A percentile compares a stretch with the other conserved stretches of the same genome.
phyloP scores from a whole-genome alignment of 2,888 invertebrate species.

The Pyrocoelia pectoralis region DNA sequence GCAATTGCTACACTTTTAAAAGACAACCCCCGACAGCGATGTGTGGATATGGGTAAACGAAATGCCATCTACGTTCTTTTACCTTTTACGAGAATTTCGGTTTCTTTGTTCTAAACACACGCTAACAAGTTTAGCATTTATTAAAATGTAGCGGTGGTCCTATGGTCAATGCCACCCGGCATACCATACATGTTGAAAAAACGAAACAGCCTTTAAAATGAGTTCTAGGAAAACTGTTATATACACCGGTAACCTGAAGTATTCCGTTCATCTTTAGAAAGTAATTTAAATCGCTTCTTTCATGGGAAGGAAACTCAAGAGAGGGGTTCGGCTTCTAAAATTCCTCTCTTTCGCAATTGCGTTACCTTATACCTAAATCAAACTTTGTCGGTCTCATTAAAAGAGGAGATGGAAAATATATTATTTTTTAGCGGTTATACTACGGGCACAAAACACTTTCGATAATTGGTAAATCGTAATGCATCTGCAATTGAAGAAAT shows the following conservation, averaged over 20 bases:
- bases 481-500: too few relatives aligned
- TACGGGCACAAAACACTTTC: too few relatives aligned
- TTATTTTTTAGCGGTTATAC: too few relatives aligned
- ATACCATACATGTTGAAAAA: conserved; percentile 33
- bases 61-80: conserved; percentile 11
- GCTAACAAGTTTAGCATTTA: conserved; percentile 39
- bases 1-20: background rate
- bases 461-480: too few relatives aligned
- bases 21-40: background rate
- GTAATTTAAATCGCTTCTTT: too few relatives aligned
- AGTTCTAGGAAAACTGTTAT: conserved; percentile 36
- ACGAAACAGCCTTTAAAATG: conserved; percentile 35
- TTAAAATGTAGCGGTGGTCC: conserved; percentile 40
- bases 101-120: conserved; percentile 24
- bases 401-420: too few relatives aligned
- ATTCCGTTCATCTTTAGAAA: too few relatives aligned
- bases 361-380: too few relatives aligned
- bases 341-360: too few relatives aligned
- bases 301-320: too few relatives aligned
- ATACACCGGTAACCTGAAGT: background rate
- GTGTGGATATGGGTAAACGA: conserved; percentile 4
- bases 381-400: too few relatives aligned
- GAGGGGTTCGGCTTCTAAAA: too few relatives aligned
- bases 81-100: conserved; percentile 23
- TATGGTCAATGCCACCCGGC: conserved; percentile 41